Evolutionary conservation across 2,113 vertebrate species (phyloP).

Genomic region (Eleginops maclovinus): DNA sequence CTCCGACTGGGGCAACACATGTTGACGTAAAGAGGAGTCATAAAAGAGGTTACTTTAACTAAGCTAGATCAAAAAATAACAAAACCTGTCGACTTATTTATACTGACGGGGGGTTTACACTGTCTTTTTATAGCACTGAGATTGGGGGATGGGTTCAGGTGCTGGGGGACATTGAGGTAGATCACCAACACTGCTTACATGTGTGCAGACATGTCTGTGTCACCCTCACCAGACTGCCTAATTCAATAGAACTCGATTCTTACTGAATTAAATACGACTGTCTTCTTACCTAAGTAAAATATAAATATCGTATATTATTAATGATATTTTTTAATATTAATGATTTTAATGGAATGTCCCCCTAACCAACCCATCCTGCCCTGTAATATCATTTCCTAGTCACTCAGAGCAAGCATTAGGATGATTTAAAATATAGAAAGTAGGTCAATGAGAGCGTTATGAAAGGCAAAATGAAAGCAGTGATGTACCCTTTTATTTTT

Average conservation of each 20-base stretch:
- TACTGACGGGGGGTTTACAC: too few species aligned
- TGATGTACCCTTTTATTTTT: slow-evolving; percentile 55
- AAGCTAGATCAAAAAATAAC: too few species aligned
- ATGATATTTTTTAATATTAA: too few species aligned
- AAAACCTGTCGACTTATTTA: too few species aligned
- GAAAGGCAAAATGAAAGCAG: slow-evolving; percentile 58
- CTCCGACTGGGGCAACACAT: too few species aligned
- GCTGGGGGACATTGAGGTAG: not conserved
- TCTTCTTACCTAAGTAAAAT: slow-evolving; percentile 1
- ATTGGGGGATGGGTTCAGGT: not conserved
- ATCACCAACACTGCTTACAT: not conserved
- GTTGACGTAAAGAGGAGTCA: too few species aligned
- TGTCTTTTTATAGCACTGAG: too few species aligned
- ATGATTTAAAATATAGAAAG: slow-evolving; percentile 72
- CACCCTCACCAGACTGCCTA: not conserved
- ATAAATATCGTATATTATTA: not conserved
- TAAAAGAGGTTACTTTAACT: too few species aligned
- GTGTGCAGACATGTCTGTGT: not conserved
- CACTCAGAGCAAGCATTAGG: slow-evolving; percentile 63
- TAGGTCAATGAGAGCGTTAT: slow-evolving; percentile 71
- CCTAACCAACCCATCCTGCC: slow-evolving; percentile 25
- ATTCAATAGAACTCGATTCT: too few species aligned
- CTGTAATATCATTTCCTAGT: slow-evolving; percentile 39
- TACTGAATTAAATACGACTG: slow-evolving; percentile 13
- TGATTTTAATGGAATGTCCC: slow-evolving; percentile 35